Percentiles rank a stretch among this genome's conserved stretches.
phyloP scores from a whole-genome alignment of 2,113 vertebrate species.

The Verasper variegatus region DNA sequence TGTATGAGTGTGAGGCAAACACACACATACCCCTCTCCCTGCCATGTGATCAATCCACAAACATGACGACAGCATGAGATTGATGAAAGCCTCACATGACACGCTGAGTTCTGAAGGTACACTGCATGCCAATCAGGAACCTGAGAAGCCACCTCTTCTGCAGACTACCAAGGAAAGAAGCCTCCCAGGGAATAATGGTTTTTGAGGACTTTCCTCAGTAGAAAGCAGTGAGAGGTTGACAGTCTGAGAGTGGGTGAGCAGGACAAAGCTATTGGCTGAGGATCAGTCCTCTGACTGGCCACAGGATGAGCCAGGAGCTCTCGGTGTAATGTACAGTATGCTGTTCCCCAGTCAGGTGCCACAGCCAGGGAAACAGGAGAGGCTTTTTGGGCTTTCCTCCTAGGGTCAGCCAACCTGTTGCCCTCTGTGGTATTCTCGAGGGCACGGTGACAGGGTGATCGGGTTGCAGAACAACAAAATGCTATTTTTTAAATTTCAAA shows the following conservation, averaged over 20 bases:
- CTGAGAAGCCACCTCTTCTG: constrained; percentile 34
- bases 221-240: constrained; percentile 18
- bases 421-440: constrained; percentile 67
- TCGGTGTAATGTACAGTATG: constrained; percentile 74
- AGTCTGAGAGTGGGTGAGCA: constrained; percentile 23
- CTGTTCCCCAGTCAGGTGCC: constrained; percentile 45
- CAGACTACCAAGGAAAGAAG: constrained; percentile 22
- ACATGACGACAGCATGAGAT: constrained; percentile 66
- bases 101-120: constrained; percentile 56
- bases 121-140: constrained; percentile 40
- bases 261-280: constrained; percentile 46
- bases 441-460: constrained; percentile 19
- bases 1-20: not conserved
- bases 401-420: constrained; percentile 67
- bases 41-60: constrained; percentile 54
- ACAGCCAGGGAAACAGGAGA: constrained; percentile 67
- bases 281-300: constrained; percentile 24
- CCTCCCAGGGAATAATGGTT: constrained; percentile 37
- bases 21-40: not conserved
- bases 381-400: constrained; percentile 66
- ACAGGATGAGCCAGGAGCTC: constrained; percentile 51
- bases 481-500: not conserved
- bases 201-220: too few relatives aligned
- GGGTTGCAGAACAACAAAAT: constrained; percentile 1
- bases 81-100: constrained; percentile 75